Percentiles rank a stretch among this genome's conserved stretches.
Conservation (phyloP, 2,888 invertebrate genomes). For the Pandemis cinnamomeana region DNA sequence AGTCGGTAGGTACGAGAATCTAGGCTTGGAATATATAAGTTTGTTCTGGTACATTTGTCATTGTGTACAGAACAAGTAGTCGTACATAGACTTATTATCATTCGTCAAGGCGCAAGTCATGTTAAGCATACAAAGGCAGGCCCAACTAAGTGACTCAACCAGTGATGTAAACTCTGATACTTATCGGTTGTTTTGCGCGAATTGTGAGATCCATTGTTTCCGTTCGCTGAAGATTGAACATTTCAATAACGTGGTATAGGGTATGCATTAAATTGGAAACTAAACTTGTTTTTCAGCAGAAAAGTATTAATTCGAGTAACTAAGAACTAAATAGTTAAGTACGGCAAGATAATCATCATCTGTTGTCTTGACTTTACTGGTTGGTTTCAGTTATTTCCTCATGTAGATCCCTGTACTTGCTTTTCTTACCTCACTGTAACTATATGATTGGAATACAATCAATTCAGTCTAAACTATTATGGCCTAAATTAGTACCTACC, state of each 20-base stretch:
- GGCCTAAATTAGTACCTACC: too few relatives aligned
- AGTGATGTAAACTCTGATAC: slow-evolving; percentile 23
- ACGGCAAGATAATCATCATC: too few relatives aligned
- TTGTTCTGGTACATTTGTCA: slow-evolving; percentile 11
- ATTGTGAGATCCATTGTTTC: slow-evolving; percentile 16
- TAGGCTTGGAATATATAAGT: background rate
- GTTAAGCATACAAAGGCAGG: slow-evolving; percentile 42
- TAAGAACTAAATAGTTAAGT: too few relatives aligned
- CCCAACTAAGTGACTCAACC: slow-evolving; percentile 36
- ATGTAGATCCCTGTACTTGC: too few relatives aligned
- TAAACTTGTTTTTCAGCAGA: too few relatives aligned
- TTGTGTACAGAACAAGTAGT: slow-evolving; percentile 12
- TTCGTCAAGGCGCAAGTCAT: slow-evolving; percentile 42
- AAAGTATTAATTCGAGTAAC: too few relatives aligned
- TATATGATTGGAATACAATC: too few relatives aligned
- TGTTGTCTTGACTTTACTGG: too few relatives aligned
- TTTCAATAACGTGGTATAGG: background rate
- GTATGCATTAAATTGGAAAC: too few relatives aligned
- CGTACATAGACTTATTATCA: slow-evolving; percentile 37
- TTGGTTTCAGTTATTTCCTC: too few relatives aligned
- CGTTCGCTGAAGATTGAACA: background rate
- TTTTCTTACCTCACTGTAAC: too few relatives aligned
- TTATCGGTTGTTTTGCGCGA: background rate
- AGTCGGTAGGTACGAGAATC: background rate
- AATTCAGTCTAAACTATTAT: too few relatives aligned